phyloP scores from a whole-genome alignment of 2,797 vertebrate genomes.

The Pipistrellus pipistrellus region DNA sequence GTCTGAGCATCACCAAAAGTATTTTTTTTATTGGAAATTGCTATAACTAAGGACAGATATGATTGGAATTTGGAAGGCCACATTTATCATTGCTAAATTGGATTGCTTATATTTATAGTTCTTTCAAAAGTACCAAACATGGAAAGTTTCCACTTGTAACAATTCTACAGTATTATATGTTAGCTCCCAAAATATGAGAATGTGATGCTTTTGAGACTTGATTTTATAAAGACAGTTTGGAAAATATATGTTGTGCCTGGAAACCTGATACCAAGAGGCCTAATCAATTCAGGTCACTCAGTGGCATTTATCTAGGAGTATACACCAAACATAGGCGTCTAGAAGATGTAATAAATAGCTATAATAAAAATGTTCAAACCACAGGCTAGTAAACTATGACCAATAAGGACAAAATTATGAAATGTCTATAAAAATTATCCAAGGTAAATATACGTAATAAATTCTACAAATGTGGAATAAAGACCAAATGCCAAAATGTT shows the following conservation, averaged over 20 bases:
- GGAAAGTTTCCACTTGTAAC: constrained; percentile 84
- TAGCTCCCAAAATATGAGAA: constrained; percentile 76
- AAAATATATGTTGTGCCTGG: constrained; percentile 75
- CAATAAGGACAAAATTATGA: constrained; percentile 75
- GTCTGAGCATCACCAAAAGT: constrained; percentile 78
- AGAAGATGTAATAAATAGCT: constrained; percentile 71
- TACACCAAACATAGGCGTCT: constrained; percentile 50
- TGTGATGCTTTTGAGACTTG: constrained; percentile 76
- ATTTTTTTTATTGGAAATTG: constrained; percentile 84
- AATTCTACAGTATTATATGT: constrained; percentile 81
- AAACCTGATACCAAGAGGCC: constrained; percentile 63
- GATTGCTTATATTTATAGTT: constrained; percentile 87
- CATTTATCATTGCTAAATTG: constrained; percentile 86
- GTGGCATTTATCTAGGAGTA: constrained; percentile 65
- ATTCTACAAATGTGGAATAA: constrained; percentile 71
- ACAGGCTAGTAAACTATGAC: constrained; percentile 50
- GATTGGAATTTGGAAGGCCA: constrained; percentile 86
- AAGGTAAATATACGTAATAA: constrained; percentile 67
- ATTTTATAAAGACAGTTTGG: constrained; percentile 82
- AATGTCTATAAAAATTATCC: constrained; percentile 81
- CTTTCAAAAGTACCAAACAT: constrained; percentile 83
- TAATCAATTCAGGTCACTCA: constrained; percentile 72
- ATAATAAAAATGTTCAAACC: constrained; percentile 59
- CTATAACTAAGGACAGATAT: constrained; percentile 86
- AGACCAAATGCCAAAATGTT: constrained; percentile 71